phyloP scores from a whole-genome alignment of 2,888 invertebrate genomes.

The Dasysyrphus tricinctus region DNA sequence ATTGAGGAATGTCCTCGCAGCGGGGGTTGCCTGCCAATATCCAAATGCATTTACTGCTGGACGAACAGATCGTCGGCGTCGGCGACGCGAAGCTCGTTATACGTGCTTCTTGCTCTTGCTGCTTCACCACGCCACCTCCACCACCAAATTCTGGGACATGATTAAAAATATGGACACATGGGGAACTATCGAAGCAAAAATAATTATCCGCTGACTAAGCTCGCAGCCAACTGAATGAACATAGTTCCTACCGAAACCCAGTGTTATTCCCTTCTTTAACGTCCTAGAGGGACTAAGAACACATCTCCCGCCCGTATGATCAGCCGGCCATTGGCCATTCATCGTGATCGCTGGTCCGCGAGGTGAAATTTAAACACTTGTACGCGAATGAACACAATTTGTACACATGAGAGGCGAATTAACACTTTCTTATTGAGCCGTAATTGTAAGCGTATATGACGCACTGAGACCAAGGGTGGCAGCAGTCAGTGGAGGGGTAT shows the following conservation, averaged over 20 bases:
- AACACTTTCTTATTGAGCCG: constrained; percentile 76
- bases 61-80: background rate
- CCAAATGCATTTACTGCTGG: constrained; percentile 62
- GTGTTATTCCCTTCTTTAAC: constrained; percentile 23
- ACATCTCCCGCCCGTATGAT: background rate
- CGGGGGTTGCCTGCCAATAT: constrained; percentile 72
- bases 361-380: constrained; percentile 76
- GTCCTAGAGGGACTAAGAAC: constrained; percentile 27
- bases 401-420: constrained; percentile 75
- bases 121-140: constrained; percentile 3
- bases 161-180: constrained; percentile 74
- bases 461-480: constrained; percentile 30
- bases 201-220: constrained; percentile 75
- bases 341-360: constrained; percentile 47
- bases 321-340: constrained; percentile 17
- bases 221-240: constrained; percentile 38
- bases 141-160: constrained; percentile 60
- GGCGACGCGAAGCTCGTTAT: constrained; percentile 62
- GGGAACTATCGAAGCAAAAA: constrained; percentile 64
- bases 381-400: constrained; percentile 75
- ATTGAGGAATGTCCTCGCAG: constrained; percentile 74
- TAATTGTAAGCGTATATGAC: constrained; percentile 66
- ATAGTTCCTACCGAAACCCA: constrained; percentile 49
- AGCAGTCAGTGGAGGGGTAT: background rate
- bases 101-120: constrained; percentile 51